Percentiles rank a stretch among this genome's conserved stretches.
phyloP scores from a whole-genome alignment of 2,888 invertebrate species.

The Cartodere bifasciata region DNA sequence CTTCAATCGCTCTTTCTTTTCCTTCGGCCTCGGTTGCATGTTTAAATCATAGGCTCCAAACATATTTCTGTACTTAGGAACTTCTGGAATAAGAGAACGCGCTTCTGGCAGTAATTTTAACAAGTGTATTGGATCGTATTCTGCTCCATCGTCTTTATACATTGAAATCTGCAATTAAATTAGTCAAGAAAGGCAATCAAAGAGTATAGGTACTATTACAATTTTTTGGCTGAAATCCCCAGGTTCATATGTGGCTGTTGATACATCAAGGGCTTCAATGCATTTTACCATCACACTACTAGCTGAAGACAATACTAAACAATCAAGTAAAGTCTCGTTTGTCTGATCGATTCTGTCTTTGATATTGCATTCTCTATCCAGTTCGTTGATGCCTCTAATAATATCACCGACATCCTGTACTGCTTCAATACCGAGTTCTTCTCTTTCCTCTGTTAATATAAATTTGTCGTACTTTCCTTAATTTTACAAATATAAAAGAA shows the following conservation, averaged over 20 bases:
- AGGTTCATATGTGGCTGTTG: conserved; percentile 38
- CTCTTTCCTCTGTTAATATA: too few relatives aligned
- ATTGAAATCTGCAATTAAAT: not conserved
- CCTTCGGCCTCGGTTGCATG: conserved; percentile 26
- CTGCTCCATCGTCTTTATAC: conserved; percentile 24
- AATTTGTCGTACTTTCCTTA: conserved; percentile 5
- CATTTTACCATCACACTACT: conserved; percentile 27
- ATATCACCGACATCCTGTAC: conserved; percentile 24
- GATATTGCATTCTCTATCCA: conserved; percentile 24
- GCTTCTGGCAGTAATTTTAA: conserved; percentile 26
- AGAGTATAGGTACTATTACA: conserved; percentile 24
- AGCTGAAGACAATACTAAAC: conserved; percentile 26
- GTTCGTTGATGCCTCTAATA: conserved; percentile 22
- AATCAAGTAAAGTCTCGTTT: conserved; percentile 30
- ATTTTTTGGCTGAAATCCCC: conserved; percentile 38
- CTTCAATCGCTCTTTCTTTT: conserved; percentile 28
- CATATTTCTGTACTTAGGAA: conserved; percentile 31
- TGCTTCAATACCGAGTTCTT: conserved; percentile 19
- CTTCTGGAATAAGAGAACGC: conserved; percentile 22
- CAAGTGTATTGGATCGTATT: conserved; percentile 30
- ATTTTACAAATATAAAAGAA: too few relatives aligned
- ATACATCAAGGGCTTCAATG: conserved; percentile 28
- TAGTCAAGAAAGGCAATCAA: not conserved
- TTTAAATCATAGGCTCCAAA: conserved; percentile 38
- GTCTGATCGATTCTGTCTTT: conserved; percentile 25